Evolutionary conservation across 2,888 invertebrate genomes (phyloP), one percentile per base, ranked within the genome.

Genomic region (Hypomecis punctinalis): DNA sequence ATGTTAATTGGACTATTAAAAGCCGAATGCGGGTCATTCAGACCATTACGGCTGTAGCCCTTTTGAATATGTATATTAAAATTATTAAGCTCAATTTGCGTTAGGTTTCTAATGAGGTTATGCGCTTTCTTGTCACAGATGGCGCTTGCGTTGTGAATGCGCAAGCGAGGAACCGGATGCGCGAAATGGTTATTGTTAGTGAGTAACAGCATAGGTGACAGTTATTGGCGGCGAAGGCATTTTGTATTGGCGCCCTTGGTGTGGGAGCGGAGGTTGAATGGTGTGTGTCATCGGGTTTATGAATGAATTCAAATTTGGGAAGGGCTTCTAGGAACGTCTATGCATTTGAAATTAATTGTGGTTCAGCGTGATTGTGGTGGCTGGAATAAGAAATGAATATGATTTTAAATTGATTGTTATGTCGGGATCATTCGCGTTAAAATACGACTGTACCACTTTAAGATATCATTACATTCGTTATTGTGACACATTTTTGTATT

Each of bases 61-160:
- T 89, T 93, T 93, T 93, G 93, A 93, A 93, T 93, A 92, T 92
- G 91, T 93, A 92, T 91, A 92, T 84, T 90, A 91, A 91, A 86
- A 92, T 92, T 93, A 93, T 91, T 92, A 90, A 90, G 81, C 82
- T 90, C 90, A 91, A 90, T 92, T 91, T 89, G 87, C 88, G 89
- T 87, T 86, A 87, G 90, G 88, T 90, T 90, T 91, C 89, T 92
- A 92, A 93, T 93, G 89, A 90, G 93, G 92, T 91, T 91, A 91
- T 93, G 91, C 85, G 92, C 92, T 92, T 91, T 91, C 93, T 89
- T 91, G 92, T 92, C 93, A 92, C 92, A 93, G 89, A 84, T 86
- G 85, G 85, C 83, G 84, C 76, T 80, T 84, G 87, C 78, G 87
- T 67, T 79, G 79, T 86, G 91, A 90, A 91, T 92, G 91, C 88